Base-by-base conservation (phyloP, 2,113 vertebrate species). In the Entomyzon cyanotis region DNA sequence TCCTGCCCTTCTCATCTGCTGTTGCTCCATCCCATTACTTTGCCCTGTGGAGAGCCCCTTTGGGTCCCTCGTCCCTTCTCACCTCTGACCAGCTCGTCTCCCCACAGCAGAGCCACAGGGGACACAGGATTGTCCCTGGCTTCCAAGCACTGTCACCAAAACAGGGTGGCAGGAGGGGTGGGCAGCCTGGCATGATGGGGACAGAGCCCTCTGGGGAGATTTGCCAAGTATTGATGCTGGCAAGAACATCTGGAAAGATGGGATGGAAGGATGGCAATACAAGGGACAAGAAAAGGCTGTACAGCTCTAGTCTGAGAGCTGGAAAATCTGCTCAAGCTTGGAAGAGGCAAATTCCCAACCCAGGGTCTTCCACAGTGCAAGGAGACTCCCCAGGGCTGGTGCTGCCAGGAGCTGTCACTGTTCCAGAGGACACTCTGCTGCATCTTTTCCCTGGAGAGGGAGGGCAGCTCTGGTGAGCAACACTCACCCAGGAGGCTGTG, bases 291-390 rank as follows among this genome's bases (percentile, higher is more conserved):
- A 23, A 53, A 58, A 82, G 25, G 55, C 30, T 14, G 20, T 2
- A 12, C 0, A 8, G 19, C 41, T 44, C 15, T 10, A 1, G 2
- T 35, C 28, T 55, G 78, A 47, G 37, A 27, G 37, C 14, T 62
- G 30, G 31, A 42, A n/a, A 27, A n/a, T 49, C 46, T 58, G 42
- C 39, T 21, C 53, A 16, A 11, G 22, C 31, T 37, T 42, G 7
- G 37, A 83, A 63, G 65, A 83, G n/a, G 27, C 30, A 67, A 19
- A 59, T 63, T 79, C 47, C 30, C 24, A 49, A 7, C 1, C 11
- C 1, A 0, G 19, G 5, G 6, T 27, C 17, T 65, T 46, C 37
- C 6, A 2, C 14, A 7, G 46, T 7, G 27, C 70, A 37, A 2
- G 2, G 44, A 31, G 41, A 35, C 20, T 2, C 2, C 37, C 13